These are phyloP conservation scores for Scaptomyza caliginosa DNA, from an alignment of 2,888 invertebrate species.

Conservation along the genomic window DNA sequence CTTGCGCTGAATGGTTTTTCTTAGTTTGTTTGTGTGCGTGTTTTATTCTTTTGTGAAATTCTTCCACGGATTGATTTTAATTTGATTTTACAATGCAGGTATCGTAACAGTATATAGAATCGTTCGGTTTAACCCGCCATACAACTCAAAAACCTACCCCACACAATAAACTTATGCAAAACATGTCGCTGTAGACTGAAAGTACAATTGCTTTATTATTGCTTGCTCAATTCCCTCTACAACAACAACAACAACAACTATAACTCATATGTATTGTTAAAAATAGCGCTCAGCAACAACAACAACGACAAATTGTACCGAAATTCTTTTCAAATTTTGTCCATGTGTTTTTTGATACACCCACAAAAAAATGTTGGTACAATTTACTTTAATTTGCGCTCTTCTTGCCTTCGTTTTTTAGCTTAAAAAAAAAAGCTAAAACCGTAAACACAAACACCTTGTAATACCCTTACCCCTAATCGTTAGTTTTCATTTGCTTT, in stretches of 20 bases:
- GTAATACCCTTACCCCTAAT: not conserved
- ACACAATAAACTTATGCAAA: conserved; percentile 59
- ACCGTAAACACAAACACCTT: conserved; percentile 17
- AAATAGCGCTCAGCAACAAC: conserved; percentile 30
- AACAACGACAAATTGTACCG: conserved; percentile 20
- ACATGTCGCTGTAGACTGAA: conserved; percentile 48
- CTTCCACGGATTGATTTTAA: not conserved
- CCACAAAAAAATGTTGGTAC: conserved; percentile 17
- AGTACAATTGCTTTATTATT: conserved; percentile 34
- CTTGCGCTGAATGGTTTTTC: no score
- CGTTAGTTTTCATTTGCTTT: not conserved
- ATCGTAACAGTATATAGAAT: conserved; percentile 35
- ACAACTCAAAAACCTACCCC: conserved; percentile 35
- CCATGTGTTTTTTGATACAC: conserved; percentile 31
- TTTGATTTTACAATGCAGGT: conserved; percentile 55
- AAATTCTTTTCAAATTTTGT: conserved; percentile 64
- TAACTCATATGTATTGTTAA: conserved; percentile 23
- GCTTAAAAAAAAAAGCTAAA: conserved; percentile 27
- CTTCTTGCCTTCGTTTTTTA: conserved; percentile 44
- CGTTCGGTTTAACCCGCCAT: conserved; percentile 40
- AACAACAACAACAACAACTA: conserved; percentile 8
- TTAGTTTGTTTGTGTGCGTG: no score
- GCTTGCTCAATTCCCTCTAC: conserved; percentile 22
- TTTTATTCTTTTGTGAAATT: not conserved
- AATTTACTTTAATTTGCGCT: not conserved